Evolutionary conservation across 2,113 vertebrate genomes (phyloP).

Genomic region (Cercocebus atys): DNA sequence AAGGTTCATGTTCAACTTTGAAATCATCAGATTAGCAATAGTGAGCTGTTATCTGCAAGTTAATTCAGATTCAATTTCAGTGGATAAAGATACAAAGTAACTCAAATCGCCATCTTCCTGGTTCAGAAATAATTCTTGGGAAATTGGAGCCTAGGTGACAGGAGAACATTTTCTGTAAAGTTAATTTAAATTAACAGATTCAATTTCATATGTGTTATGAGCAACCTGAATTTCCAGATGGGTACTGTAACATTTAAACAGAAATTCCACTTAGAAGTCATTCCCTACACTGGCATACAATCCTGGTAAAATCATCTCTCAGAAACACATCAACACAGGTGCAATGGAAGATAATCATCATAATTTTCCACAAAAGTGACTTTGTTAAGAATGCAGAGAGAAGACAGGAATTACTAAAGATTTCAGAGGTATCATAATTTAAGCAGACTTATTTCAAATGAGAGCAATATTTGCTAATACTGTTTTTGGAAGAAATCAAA

Average conservation of each 20-base stretch:
- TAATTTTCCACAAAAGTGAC: conserved; percentile 18
- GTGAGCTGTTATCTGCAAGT: conserved; percentile 51
- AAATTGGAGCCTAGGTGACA: conserved; percentile 65
- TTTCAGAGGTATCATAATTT: conserved; percentile 25
- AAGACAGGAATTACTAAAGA: conserved; percentile 23
- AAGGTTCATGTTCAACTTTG: conserved; percentile 46
- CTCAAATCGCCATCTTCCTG: conserved; percentile 47
- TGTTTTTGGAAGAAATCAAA: conserved; percentile 7
- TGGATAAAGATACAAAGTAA: conserved; percentile 61
- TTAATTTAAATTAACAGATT: conserved; percentile 78
- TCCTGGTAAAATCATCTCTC: conserved; percentile 52
- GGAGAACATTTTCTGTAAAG: conserved; percentile 51
- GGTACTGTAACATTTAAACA: conserved; percentile 41
- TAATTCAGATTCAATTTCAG: conserved; percentile 71
- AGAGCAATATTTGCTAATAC: conserved; percentile 35
- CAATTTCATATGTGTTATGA: conserved; percentile 69
- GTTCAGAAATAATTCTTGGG: conserved; percentile 54
- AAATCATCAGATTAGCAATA: conserved; percentile 54
- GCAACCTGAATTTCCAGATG: conserved; percentile 67
- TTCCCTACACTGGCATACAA: background rate
- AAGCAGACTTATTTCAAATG: conserved; percentile 18
- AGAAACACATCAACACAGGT: conserved; percentile 32
- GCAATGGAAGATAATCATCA: conserved; percentile 52
- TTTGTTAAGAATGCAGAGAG: conserved; percentile 7
- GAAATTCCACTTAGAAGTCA: conserved; percentile 3